Percentiles rank a stretch among this genome's conserved stretches.
These are phyloP conservation scores for Drosophila azteca DNA, from an alignment of 1,140 invertebrate genomes.

Conservation along the genomic window DNA sequence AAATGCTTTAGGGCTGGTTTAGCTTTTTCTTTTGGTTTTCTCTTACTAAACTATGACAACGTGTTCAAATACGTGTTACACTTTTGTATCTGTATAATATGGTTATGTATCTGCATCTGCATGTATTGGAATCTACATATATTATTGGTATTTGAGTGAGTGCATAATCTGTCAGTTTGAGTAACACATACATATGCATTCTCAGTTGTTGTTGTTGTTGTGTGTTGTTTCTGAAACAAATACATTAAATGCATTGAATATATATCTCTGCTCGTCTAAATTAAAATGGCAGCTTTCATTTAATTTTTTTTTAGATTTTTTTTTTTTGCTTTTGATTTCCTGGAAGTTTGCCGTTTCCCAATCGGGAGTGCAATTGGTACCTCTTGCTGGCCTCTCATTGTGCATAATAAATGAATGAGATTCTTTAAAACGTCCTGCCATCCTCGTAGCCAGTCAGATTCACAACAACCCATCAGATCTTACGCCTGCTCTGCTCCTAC, in stretches of 20 bases:
- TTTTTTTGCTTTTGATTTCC: conserved; percentile 40
- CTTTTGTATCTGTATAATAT: conserved; percentile 38
- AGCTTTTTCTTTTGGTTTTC: conserved; percentile 29
- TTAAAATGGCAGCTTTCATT: conserved; percentile 76
- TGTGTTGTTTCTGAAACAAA: conserved; percentile 58
- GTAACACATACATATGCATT: background rate
- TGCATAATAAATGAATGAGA: conserved; percentile 55
- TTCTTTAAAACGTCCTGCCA: conserved; percentile 48
- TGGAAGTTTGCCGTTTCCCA: background rate
- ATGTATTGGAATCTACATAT: conserved; percentile 16
- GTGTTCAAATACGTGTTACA: conserved; percentile 55
- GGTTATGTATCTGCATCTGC: conserved; percentile 18
- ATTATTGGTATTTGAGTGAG: conserved; percentile 20
- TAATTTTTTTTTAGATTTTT: conserved; percentile 28
- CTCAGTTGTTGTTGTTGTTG: background rate
- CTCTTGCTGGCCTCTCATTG: conserved; percentile 4
- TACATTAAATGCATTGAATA: conserved; percentile 70
- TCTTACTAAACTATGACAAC: conserved; percentile 75
- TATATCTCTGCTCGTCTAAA: conserved; percentile 57
- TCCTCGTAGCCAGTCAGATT: conserved; percentile 38
- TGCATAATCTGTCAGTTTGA: background rate
- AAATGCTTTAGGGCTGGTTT: conserved; percentile 47
- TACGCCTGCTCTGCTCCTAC: conserved; percentile 4
- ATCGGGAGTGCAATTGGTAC: background rate
- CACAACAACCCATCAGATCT: conserved; percentile 44